Base-by-base conservation (phyloP, 2,797 vertebrate species). In the Moxostoma hubbsi region DNA sequence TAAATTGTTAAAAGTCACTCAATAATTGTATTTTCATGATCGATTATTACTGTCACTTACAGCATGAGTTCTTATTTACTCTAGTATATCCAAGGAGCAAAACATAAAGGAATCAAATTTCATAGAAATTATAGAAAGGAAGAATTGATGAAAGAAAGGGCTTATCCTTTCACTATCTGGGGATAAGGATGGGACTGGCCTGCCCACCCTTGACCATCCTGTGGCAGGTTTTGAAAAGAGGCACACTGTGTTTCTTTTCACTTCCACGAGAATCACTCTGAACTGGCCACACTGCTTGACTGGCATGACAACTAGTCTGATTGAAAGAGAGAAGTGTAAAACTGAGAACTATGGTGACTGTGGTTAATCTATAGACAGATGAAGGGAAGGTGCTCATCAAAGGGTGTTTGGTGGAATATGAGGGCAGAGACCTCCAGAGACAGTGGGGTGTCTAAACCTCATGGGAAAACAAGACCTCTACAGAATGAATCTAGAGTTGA, bases 241-340 rank as follows among this genome's bases (percentile, higher is more conserved):
- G 84, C 83, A 81, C 88, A 75, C 83, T 81, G 53, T 82, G 88
- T 90, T 82, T 73, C 87, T 87, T 87, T 88, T 88, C 82, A 86
- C 83, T 86, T 86, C 87, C 84, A 86, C 90, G 86, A 64, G 80
- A 92, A 84, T 89, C 92, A 90, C 88, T 91, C 89, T 85, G 93
- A 93, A 92, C 90, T 87, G 84, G 85, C 88, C 81, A 85, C 88
- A 87, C 81, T 79, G 82, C 87, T 88, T 93, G 91, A 93, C 90
- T 91, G 90, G 88, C 90, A 88, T 83, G 84, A 87, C 81, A 86
- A 89, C 81, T 81, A 18, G 86, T 75, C 82, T 68, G 84, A 76
- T 86, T 49, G 24, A 11, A 62, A 50, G 82, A 65, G 71, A 68
- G 36, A 66, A 46, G 67, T 57, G 47, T 80, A 58, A 68, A 64